Percentiles rank a stretch among this genome's conserved stretches.
phyloP scores from a whole-genome alignment of 2,113 vertebrate species.

The Podiceps cristatus region DNA sequence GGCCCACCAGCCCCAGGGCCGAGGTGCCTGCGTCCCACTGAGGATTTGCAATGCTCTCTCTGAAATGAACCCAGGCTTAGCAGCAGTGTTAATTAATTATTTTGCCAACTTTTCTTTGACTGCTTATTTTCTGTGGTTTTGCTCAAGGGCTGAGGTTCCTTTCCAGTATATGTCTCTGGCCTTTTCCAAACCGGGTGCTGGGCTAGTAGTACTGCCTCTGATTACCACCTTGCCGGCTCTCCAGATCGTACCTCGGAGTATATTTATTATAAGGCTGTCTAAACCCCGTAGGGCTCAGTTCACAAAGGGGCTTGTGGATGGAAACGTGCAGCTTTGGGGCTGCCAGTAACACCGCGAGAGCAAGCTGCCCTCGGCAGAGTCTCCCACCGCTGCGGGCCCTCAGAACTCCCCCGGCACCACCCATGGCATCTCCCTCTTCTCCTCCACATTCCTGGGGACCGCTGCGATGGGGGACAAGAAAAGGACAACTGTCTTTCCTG shows the following conservation, averaged over 20 bases:
- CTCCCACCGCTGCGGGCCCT: not conserved
- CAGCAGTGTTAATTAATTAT: not conserved
- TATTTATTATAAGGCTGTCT: not conserved
- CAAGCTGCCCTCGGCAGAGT: fast-evolving
- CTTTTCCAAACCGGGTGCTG: not conserved
- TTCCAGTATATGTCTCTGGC: not conserved
- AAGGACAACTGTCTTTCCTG: not conserved
- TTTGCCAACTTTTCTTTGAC: not conserved
- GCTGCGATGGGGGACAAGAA: too few species aligned
- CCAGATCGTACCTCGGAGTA: not conserved
- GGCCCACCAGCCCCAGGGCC: not conserved
- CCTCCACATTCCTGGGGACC: not conserved
- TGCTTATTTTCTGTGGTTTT: not conserved
- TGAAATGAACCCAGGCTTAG: not conserved
- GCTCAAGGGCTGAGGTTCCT: not conserved
- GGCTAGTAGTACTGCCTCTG: not conserved
- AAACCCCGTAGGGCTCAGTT: not conserved
- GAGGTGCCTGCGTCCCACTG: fast-evolving
- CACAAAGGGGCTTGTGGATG: not conserved
- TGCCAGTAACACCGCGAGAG: not conserved
- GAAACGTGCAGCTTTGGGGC: fast-evolving
- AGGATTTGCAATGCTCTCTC: not conserved
- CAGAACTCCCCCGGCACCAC: not conserved
- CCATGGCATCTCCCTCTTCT: not conserved
- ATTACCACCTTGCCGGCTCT: not conserved